phyloP scores from a whole-genome alignment of 1,140 invertebrate genomes.

The Stenopsyche tienmushanensis region DNA sequence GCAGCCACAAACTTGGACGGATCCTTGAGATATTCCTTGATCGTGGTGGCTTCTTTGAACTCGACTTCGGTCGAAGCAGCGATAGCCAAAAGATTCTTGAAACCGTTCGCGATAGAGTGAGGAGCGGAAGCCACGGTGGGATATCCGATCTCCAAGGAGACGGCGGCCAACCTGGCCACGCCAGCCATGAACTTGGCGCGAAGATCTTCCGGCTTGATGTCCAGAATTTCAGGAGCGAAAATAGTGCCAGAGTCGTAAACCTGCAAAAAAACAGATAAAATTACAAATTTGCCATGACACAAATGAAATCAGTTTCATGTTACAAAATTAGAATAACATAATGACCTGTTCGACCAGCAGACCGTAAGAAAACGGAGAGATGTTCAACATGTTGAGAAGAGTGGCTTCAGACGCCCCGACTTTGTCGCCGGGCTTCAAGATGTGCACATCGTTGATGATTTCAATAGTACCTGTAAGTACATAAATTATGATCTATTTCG shows the following conservation, averaged over 20 bases:
- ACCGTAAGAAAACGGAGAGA: slow-evolving; percentile 99
- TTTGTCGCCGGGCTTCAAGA: slow-evolving; percentile 94
- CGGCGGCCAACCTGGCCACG: slow-evolving; percentile 90
- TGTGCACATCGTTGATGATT: slow-evolving; percentile 98
- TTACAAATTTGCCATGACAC: too few species aligned
- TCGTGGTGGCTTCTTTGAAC: slow-evolving; percentile 91
- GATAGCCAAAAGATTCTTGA: slow-evolving; percentile 96
- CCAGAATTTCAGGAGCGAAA: slow-evolving; percentile 94
- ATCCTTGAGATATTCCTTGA: slow-evolving; percentile 92
- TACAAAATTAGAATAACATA: not conserved
- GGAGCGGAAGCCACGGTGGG: slow-evolving; percentile 95
- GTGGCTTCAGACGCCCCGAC: slow-evolving; percentile 98
- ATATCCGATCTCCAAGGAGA: slow-evolving; percentile 92
- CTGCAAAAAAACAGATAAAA: too few species aligned
- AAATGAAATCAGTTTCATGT: not conserved
- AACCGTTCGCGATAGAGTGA: slow-evolving; percentile 96
- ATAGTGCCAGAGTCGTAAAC: slow-evolving; percentile 99
- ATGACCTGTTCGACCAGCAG: slow-evolving; percentile 79
- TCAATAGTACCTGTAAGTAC: slow-evolving; percentile 82
- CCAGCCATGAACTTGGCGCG: slow-evolving; percentile 87
- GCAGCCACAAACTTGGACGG: slow-evolving; percentile 88
- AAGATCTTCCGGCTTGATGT: slow-evolving; percentile 97
- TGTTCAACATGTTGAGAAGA: slow-evolving; percentile 99
- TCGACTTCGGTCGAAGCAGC: slow-evolving; percentile 94
- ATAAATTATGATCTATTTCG: too few species aligned